Percentiles rank a stretch among this genome's conserved stretches.
These are phyloP conservation scores for Paguma larvata DNA, from an alignment of 2,797 vertebrate genomes.

Conservation along the genomic window DNA sequence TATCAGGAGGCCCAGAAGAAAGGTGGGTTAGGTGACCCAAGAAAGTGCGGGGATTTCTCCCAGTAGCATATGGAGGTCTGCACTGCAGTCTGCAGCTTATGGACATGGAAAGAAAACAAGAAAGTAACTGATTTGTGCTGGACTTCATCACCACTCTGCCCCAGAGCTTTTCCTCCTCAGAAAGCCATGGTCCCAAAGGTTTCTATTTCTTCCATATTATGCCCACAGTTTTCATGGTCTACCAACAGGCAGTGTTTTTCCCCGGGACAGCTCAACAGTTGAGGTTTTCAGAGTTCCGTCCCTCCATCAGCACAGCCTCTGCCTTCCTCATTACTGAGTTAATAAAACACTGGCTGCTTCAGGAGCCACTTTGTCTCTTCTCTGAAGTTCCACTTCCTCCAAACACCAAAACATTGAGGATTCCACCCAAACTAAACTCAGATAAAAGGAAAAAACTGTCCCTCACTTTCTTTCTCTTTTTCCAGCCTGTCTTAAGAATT, in stretches of 20 bases:
- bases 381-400: background rate
- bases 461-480: background rate
- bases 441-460: background rate
- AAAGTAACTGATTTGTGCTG: background rate
- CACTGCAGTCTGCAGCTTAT: background rate
- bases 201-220: background rate
- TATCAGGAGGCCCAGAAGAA: background rate
- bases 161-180: background rate
- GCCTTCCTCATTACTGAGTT: background rate
- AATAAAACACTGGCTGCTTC: background rate
- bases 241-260: background rate
- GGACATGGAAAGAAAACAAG: background rate
- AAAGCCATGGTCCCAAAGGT: background rate
- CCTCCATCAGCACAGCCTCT: background rate
- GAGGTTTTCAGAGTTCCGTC: background rate
- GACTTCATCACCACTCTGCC: background rate
- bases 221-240: background rate
- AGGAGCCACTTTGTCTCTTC: background rate
- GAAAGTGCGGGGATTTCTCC: background rate
- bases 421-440: background rate
- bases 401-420: background rate
- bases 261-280: background rate
- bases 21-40: background rate
- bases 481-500: background rate
- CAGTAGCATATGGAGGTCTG: background rate